Evolutionary conservation across 2,797 vertebrate genomes (phyloP).

Genomic region (Gastrophryne carolinensis): DNA sequence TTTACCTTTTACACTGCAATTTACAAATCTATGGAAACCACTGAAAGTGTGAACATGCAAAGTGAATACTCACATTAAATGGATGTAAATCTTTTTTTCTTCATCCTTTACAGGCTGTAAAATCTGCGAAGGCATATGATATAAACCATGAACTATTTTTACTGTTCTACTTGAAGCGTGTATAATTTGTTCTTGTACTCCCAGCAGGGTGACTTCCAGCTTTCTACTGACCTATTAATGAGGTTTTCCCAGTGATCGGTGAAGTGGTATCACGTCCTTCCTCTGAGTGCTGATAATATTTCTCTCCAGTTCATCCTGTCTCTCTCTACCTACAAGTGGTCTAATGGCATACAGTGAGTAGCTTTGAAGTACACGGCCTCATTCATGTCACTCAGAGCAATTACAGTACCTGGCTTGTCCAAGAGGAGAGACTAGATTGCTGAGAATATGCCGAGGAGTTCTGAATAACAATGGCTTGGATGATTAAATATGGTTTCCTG

Average conservation of each 20-base stretch:
- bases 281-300: slow-evolving; percentile 32
- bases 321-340: slow-evolving; percentile 32
- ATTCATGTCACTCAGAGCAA: slow-evolving; percentile 24
- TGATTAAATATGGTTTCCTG: background rate
- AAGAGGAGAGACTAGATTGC: slow-evolving; percentile 11
- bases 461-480: background rate
- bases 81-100: background rate
- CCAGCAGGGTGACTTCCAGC: slow-evolving; percentile 10
- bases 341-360: slow-evolving; percentile 22
- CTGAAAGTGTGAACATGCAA: no score
- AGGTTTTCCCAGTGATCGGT: slow-evolving; percentile 36
- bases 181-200: slow-evolving; percentile 42
- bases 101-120: background rate
- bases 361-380: slow-evolving; percentile 9
- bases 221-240: slow-evolving; percentile 42
- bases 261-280: slow-evolving; percentile 39
- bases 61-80: no score
- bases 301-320: background rate
- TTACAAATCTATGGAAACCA: no score
- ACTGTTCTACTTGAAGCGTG: background rate
- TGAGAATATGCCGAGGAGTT: background rate
- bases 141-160: slow-evolving; percentile 26
- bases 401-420: slow-evolving; percentile 12
- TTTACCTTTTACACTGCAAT: no score
- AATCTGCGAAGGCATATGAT: background rate